phyloP scores from a whole-genome alignment of 2,888 invertebrate genomes.

The Epirrhoe tristata region DNA sequence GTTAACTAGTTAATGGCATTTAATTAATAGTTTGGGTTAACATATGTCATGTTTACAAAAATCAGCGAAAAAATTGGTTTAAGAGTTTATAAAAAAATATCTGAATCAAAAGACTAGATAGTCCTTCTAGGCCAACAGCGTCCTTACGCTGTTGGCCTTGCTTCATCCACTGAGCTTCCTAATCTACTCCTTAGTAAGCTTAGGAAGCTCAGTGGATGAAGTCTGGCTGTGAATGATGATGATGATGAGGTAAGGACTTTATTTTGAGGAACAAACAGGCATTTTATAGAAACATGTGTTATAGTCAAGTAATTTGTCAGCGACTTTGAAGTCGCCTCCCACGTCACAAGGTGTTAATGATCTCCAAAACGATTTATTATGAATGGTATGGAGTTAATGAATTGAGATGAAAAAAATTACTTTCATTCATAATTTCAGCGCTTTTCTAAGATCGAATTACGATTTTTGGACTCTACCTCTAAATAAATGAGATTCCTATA shows the following conservation, averaged over 20 bases:
- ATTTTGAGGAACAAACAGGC: slow-evolving; percentile 8
- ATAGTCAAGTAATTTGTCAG: slow-evolving; percentile 26
- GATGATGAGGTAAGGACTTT: neutral
- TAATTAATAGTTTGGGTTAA: slow-evolving; percentile 25
- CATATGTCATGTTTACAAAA: slow-evolving; percentile 25
- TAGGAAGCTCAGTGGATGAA: no score
- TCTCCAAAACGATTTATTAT: slow-evolving; percentile 16
- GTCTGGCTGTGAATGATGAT: neutral
- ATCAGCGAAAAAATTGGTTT: neutral
- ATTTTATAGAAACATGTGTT: slow-evolving; percentile 21
- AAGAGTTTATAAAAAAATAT: neutral
- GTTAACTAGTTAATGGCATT: slow-evolving; percentile 36
- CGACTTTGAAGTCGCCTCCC: slow-evolving; percentile 30
- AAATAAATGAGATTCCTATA: no score
- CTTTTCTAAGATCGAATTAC: no score
- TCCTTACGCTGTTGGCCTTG: no score
- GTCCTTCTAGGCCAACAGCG: no score
- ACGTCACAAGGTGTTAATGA: slow-evolving; percentile 27
- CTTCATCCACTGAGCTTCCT: no score
- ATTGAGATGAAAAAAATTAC: neutral
- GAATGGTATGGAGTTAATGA: slow-evolving; percentile 8
- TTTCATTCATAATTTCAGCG: no score
- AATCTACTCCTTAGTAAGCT: no score
- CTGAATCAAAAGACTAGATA: neutral
- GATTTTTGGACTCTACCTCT: no score